phyloP scores from a whole-genome alignment of 2,113 vertebrate genomes.

The Noturus placidus region DNA sequence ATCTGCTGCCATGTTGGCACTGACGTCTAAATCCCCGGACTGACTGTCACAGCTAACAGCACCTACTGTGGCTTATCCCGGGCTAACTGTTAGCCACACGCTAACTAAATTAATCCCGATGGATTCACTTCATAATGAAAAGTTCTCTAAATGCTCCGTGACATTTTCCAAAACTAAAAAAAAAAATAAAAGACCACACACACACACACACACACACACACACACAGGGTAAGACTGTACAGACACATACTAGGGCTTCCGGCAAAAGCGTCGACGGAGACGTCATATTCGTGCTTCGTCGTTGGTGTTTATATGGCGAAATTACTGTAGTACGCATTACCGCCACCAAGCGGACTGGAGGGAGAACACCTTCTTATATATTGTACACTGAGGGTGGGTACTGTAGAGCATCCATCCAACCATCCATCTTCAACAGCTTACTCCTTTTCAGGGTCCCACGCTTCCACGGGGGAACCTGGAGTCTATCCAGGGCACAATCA shows the following conservation, averaged over 20 bases:
- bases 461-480: too few relatives aligned
- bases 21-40: slow-evolving; percentile 14
- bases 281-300: background rate
- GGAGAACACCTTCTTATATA: too few relatives aligned
- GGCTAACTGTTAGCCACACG: background rate
- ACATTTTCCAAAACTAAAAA: background rate
- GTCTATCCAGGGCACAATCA: too few relatives aligned
- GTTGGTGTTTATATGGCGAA: background rate
- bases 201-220: background rate
- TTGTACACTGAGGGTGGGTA: too few relatives aligned
- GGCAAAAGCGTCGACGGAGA: slow-evolving; percentile 23
- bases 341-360: background rate
- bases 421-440: too few relatives aligned
- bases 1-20: slow-evolving; percentile 63
- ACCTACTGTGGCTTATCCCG: background rate
- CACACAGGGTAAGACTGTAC: background rate
- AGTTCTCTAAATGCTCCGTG: background rate
- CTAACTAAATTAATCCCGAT: background rate
- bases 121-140: background rate
- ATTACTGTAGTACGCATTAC: background rate
- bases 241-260: background rate
- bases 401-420: too few relatives aligned
- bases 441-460: too few relatives aligned
- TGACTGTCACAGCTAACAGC: background rate
- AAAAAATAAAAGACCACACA: background rate